A percentile compares a stretch with the other conserved stretches of the same genome.
phyloP scores from a whole-genome alignment of 2,113 vertebrate species.

The Thalassarche chlororhynchos region DNA sequence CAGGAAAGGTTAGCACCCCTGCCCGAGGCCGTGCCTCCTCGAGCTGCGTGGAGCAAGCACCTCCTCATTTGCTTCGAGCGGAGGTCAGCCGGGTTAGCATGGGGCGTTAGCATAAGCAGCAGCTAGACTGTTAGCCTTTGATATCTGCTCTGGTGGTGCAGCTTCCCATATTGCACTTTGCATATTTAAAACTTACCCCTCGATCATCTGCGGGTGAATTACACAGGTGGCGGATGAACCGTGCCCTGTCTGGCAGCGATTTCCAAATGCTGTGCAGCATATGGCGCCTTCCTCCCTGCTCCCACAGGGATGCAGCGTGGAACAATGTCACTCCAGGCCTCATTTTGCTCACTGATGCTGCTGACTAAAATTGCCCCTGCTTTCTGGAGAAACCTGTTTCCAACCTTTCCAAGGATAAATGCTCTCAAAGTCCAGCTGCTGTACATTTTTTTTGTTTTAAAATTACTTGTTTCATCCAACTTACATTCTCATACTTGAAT shows the following conservation, averaged over 20 bases:
- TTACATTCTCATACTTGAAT: neutral
- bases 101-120: neutral
- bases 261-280: neutral
- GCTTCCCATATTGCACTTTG: neutral
- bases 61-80: fast-evolving
- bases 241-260: neutral
- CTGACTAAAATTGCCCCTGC: neutral
- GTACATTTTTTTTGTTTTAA: fast-evolving
- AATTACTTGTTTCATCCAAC: neutral
- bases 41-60: neutral
- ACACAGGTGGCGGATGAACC: neutral
- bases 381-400: neutral
- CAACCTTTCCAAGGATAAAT: neutral
- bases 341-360: neutral
- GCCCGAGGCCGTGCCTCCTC: neutral
- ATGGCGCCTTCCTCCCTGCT: neutral
- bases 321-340: neutral
- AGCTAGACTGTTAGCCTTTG: neutral
- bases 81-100: neutral
- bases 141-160: neutral
- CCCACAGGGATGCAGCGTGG: neutral
- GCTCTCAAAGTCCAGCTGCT: neutral
- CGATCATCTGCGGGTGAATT: neutral
- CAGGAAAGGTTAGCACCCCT: neutral
- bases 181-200: neutral